These are phyloP conservation scores for Drosophila nasuta DNA, from an alignment of 1,140 invertebrate species.

Conservation along the genomic window DNA sequence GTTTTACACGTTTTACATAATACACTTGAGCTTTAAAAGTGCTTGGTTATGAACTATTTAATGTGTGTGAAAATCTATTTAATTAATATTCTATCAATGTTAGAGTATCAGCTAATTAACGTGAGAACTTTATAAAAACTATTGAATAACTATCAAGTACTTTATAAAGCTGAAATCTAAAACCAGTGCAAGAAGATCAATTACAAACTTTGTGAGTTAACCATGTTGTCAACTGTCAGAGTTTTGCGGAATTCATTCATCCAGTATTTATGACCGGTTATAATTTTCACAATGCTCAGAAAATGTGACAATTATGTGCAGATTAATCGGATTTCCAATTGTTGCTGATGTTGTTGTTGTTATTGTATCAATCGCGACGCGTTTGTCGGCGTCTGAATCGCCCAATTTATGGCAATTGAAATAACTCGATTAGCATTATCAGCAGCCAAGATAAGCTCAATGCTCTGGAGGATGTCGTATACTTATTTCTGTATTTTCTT, in stretches of 20 bases:
- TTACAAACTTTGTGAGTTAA: not conserved
- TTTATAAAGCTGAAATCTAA: not conserved
- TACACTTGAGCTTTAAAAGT: not conserved
- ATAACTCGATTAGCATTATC: constrained; percentile 64
- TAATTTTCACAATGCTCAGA: not conserved
- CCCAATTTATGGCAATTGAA: constrained; percentile 42
- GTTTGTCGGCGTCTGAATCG: constrained; percentile 29
- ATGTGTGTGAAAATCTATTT: too few relatives aligned
- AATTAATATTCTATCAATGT: too few relatives aligned
- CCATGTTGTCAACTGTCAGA: not conserved
- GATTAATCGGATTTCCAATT: constrained; percentile 1
- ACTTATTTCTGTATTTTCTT: constrained; percentile 16
- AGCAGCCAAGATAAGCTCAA: constrained; percentile 49
- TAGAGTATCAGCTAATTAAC: too few relatives aligned
- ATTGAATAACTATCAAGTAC: too few relatives aligned
- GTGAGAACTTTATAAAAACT: too few relatives aligned
- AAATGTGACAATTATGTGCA: constrained; percentile 4
- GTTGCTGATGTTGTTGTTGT: not conserved
- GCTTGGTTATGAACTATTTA: too few relatives aligned
- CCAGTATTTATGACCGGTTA: constrained; percentile 3
- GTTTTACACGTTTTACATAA: constrained; percentile 6
- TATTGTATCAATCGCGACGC: not conserved
- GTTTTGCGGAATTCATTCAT: not conserved
- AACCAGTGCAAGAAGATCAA: not conserved
- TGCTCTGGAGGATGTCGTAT: constrained; percentile 54